These are phyloP conservation scores for Geococcyx californianus DNA, from an alignment of 2,113 vertebrate species.

Conservation along the genomic window DNA sequence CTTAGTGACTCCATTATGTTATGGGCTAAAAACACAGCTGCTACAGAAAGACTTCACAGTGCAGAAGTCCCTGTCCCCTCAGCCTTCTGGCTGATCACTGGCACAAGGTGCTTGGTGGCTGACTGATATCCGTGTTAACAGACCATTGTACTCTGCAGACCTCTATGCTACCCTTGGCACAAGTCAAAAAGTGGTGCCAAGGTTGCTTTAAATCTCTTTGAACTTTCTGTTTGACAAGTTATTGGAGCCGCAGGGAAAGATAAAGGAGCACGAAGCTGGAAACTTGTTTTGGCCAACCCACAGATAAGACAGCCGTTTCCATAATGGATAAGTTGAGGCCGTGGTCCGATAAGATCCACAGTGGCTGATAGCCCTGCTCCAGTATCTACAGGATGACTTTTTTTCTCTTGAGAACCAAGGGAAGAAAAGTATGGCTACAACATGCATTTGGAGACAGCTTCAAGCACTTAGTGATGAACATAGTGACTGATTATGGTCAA, in stretches of 20 bases:
- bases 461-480: not conserved
- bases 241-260: not conserved
- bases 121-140: not conserved
- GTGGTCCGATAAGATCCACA: rapidly evolving
- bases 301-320: not conserved
- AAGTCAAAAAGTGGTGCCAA: not conserved
- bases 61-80: not conserved
- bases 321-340: not conserved
- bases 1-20: not conserved
- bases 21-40: not conserved
- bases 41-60: not conserved
- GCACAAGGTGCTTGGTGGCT: not conserved
- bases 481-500: not conserved
- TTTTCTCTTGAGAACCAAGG: not conserved
- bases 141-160: not conserved
- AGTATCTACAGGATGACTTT: not conserved
- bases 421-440: not conserved
- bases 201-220: not conserved
- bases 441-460: not conserved
- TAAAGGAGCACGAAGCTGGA: not conserved
- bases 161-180: not conserved
- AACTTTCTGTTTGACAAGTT: not conserved
- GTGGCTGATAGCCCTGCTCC: not conserved
- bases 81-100: not conserved
- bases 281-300: not conserved